Conservation (phyloP, 2,888 invertebrate genomes). For the Mesodorylaimus sp. region DNA sequence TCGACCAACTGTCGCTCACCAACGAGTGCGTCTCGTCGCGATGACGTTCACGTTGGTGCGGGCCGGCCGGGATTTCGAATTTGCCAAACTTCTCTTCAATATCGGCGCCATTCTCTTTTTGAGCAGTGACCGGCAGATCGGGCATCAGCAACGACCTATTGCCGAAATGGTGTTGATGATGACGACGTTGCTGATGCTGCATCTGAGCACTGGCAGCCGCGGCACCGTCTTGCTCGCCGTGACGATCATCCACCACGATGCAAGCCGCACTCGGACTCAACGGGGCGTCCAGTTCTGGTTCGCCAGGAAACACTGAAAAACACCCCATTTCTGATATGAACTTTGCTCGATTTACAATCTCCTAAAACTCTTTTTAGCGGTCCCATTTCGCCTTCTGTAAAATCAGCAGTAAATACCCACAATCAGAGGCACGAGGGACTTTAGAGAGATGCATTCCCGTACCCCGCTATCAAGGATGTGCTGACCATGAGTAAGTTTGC, state of each 20-base stretch:
- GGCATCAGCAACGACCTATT: too few relatives aligned
- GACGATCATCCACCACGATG: constrained; percentile 9
- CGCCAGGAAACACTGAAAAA: too few relatives aligned
- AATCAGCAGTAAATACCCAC: too few relatives aligned
- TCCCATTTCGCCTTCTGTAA: too few relatives aligned
- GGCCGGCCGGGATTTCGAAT: constrained; percentile 64
- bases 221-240: constrained; percentile 10
- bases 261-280: background rate
- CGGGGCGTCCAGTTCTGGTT: background rate
- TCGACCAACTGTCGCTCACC: constrained; percentile 96
- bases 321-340: too few relatives aligned
- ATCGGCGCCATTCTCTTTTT: constrained; percentile 70
- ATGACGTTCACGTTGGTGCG: constrained; percentile 1
- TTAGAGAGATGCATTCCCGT: too few relatives aligned
- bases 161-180: too few relatives aligned
- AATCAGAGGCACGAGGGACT: too few relatives aligned
- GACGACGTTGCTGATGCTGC: constrained; percentile 9
- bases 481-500: too few relatives aligned
- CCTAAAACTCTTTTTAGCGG: too few relatives aligned
- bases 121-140: constrained; percentile 34
- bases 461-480: too few relatives aligned
- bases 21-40: constrained; percentile 84
- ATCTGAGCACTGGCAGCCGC: constrained; percentile 13
- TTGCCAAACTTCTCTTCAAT: constrained; percentile 96
- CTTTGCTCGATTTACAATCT: too few relatives aligned